Percentiles rank a stretch among this genome's conserved stretches.
Conservation (phyloP, 2,113 vertebrate species). For the Pedetes capensis region DNA sequence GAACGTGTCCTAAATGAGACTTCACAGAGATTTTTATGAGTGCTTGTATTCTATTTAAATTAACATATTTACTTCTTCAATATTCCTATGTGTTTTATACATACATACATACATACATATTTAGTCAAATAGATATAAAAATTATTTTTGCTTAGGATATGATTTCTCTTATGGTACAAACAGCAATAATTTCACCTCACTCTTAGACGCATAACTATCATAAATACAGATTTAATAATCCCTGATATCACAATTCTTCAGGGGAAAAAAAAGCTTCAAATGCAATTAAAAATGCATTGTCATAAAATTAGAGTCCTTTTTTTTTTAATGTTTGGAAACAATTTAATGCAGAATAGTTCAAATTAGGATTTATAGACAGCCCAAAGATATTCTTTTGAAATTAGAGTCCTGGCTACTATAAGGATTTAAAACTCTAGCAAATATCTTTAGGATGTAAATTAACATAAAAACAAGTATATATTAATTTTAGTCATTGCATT, state of each 20-base stretch:
- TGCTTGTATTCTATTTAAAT: not conserved
- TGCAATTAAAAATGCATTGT: constrained; percentile 1
- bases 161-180: not conserved
- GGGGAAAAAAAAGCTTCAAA: not conserved
- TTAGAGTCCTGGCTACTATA: not conserved
- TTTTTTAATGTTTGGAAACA: no score
- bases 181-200: not conserved
- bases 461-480: not conserved
- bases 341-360: no score
- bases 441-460: not conserved
- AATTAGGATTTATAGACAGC: no score
- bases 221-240: not conserved
- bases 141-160: not conserved
- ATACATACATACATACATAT: not conserved
- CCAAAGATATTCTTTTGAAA: no score
- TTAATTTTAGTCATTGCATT: not conserved
- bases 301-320: constrained; percentile 20
- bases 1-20: not conserved
- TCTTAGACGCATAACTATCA: not conserved
- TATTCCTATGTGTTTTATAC: not conserved
- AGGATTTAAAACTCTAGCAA: not conserved
- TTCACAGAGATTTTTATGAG: not conserved
- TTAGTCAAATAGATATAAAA: not conserved
- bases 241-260: not conserved
- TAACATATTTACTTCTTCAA: not conserved